These are phyloP conservation scores for Lepidothrix coronata DNA, from an alignment of 2,113 vertebrate species.

Conservation along the genomic window DNA sequence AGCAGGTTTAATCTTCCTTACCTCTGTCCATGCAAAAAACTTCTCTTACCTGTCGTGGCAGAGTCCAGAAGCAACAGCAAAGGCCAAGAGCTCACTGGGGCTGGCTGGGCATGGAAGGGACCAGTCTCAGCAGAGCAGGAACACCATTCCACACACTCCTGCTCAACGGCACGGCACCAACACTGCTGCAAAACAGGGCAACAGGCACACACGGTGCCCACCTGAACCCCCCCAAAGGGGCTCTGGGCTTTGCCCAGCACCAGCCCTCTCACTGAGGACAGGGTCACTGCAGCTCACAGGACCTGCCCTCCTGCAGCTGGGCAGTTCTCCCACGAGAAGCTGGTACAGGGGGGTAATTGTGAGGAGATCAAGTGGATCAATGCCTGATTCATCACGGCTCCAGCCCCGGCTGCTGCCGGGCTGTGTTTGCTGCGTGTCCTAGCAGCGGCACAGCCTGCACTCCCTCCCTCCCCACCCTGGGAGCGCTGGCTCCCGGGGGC, in stretches of 20 bases:
- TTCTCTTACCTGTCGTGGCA: neutral
- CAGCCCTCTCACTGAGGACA: rapidly evolving
- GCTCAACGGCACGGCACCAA: rapidly evolving
- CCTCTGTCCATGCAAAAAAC: neutral
- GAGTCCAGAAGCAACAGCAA: neutral
- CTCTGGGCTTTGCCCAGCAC: neutral
- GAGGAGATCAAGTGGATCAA: neutral
- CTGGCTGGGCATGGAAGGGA: neutral
- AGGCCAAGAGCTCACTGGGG: neutral
- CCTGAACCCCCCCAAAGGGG: neutral
- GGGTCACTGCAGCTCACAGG: neutral
- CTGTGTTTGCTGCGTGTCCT: slow-evolving; percentile 11
- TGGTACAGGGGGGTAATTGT: rapidly evolving
- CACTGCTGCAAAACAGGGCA: neutral
- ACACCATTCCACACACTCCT: rapidly evolving
- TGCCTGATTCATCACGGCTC: rapidly evolving
- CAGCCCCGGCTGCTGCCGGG: rapidly evolving
- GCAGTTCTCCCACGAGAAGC: rapidly evolving
- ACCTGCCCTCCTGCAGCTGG: rapidly evolving
- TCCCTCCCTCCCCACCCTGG: neutral
- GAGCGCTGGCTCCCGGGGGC: neutral
- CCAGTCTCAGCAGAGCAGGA: neutral
- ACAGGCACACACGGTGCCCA: rapidly evolving
- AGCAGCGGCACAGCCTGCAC: neutral
- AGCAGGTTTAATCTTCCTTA: neutral